phyloP scores from a whole-genome alignment of 2,888 invertebrate genomes.

The Zygothrica quintamaculata region DNA sequence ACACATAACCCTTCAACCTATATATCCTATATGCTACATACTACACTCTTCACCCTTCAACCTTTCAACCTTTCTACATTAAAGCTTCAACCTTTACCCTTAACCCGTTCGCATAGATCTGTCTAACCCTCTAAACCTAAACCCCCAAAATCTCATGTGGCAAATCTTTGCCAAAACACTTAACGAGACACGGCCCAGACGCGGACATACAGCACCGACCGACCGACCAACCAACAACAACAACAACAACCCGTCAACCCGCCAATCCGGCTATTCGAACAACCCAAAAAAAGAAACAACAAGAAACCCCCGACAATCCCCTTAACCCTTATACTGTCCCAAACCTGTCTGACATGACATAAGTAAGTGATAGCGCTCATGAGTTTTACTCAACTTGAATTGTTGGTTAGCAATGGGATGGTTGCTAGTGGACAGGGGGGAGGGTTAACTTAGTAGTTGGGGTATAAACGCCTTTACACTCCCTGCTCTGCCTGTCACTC shows the following conservation, averaged over 20 bases:
- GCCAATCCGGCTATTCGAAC: constrained; percentile 24
- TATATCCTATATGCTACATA: constrained; percentile 18
- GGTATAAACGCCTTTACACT: no score
- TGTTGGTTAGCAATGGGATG: no score
- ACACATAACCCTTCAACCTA: constrained; percentile 40
- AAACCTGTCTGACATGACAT: constrained; percentile 76
- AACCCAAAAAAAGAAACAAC: constrained; percentile 29
- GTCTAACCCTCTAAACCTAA: constrained; percentile 4
- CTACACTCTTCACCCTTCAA: constrained; percentile 9
- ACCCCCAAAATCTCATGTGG: constrained; percentile 49
- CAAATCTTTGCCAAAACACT: constrained; percentile 74
- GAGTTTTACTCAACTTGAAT: constrained; percentile 59
- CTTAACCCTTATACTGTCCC: constrained; percentile 32
- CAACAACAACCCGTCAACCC: constrained; percentile 24
- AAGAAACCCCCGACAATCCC: constrained; percentile 14
- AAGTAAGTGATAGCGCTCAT: constrained; percentile 76
- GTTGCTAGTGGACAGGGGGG: constrained; percentile 2
- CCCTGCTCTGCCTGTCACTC: constrained; percentile 2
- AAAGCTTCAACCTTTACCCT: constrained; percentile 19
- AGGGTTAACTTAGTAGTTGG: no score
- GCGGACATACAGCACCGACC: constrained; percentile 19
- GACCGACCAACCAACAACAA: no score
- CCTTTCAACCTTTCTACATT: constrained; percentile 16
- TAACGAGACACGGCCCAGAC: constrained; percentile 74
- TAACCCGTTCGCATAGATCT: constrained; percentile 20